Evolutionary conservation across 2,888 invertebrate genomes (phyloP).

Genomic region (Noctua janthe): DNA sequence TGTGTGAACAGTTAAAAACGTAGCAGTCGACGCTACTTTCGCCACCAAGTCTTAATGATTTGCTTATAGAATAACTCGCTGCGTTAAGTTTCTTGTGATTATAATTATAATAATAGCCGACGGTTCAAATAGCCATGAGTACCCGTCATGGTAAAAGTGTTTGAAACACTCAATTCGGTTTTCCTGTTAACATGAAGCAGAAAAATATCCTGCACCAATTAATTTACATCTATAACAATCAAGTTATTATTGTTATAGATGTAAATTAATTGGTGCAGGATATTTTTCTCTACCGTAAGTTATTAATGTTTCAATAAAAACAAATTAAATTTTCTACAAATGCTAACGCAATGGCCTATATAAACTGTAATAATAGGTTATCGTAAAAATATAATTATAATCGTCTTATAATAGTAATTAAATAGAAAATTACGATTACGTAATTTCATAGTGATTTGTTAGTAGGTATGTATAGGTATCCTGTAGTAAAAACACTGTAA

Average conservation of each 20-base stretch:
- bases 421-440: not conserved
- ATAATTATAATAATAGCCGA: constrained; percentile 16
- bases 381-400: not conserved
- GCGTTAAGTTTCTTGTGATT: constrained; percentile 32
- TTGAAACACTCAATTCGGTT: not conserved
- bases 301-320: not conserved
- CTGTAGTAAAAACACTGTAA: not conserved
- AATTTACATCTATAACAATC: not conserved
- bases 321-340: not conserved
- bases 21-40: constrained; percentile 73
- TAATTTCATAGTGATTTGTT: not conserved
- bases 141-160: not conserved
- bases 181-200: not conserved
- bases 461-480: not conserved
- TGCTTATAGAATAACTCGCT: constrained; percentile 50
- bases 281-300: not conserved
- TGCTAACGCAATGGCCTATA: not conserved
- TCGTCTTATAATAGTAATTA: not conserved
- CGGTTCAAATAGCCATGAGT: not conserved
- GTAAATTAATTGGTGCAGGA: no score
- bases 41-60: constrained; percentile 68
- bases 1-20: constrained; percentile 72
- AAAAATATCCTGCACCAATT: not conserved
- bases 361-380: not conserved
- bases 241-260: no score